Base-by-base conservation (phyloP, 2,888 invertebrate genomes). In the Disparrhopalites patrizii region DNA sequence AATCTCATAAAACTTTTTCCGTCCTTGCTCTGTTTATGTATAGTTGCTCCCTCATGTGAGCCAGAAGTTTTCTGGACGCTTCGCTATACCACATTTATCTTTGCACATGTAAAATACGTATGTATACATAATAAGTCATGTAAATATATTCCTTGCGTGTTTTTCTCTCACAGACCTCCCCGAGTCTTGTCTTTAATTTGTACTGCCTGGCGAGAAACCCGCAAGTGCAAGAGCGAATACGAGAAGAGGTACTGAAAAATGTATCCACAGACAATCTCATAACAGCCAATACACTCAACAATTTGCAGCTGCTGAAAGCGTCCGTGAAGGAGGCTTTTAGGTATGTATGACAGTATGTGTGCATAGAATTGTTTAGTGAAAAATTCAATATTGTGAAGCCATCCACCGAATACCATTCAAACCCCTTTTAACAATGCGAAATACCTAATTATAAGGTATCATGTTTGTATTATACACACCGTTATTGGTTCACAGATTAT, bases 311-410 rank as follows among this genome's bases (percentile, higher is more conserved):
- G 73, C 77, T 87, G 8, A 83, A 82, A 76, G 87, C 87, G 1
- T 85, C 85, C 73, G 78, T 87, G 4, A 87, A 86, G 76, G 87
- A 87, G 78, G 79, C 84, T 0, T 78, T 83, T 51, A 79, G 86
- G 79, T 79, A 73, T 5, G 13, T 18, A 5, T n/a, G n/a, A n/a
- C n/a, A n/a, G n/a, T n/a, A 66, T 30, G 18, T 36, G 10, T 43
- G 27, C 3, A 18, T 5, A 15, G 40, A 13, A 40, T 3, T 40
- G 13, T 40, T n/a, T n/a, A n/a, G n/a, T n/a, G n/a, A n/a, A n/a
- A n/a, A n/a, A n/a, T n/a, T n/a, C n/a, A 36, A 36, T 36, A 7
- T 36, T 10, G 15, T 36, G 36, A 36, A 36, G 15, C 36, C 15
- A 7, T 36, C 15, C 7, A 15, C 43, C 20, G n/a, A 47, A 47